Evolutionary conservation across 2,797 vertebrate species (phyloP).

Genomic region (Tamandua tetradactyla): DNA sequence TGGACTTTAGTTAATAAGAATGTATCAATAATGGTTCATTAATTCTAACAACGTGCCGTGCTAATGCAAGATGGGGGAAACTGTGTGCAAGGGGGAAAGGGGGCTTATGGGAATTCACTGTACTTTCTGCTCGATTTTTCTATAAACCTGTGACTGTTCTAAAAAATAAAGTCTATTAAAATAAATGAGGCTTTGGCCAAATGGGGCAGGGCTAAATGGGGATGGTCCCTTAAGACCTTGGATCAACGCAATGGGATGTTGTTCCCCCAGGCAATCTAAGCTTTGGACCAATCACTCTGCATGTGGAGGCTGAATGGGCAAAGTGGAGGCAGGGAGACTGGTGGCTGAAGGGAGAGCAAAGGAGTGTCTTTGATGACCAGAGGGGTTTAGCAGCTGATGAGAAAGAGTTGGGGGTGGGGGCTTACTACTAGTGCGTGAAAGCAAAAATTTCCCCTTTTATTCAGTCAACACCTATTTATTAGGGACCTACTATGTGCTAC

Average conservation of each 20-base stretch:
- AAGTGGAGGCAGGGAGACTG: background rate
- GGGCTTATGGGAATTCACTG: too few relatives aligned
- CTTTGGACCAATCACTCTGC: background rate
- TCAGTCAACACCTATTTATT: background rate
- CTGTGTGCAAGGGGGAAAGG: too few relatives aligned
- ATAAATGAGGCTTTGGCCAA: background rate
- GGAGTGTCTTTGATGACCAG: background rate
- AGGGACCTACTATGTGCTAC: background rate
- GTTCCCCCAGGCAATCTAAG: background rate
- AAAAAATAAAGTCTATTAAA: background rate
- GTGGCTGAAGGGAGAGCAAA: background rate
- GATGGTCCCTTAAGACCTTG: too few relatives aligned
- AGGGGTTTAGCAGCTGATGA: background rate
- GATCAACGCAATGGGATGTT: background rate
- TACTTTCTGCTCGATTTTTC: too few relatives aligned
- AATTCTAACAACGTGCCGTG: too few relatives aligned
- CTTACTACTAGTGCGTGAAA: background rate
- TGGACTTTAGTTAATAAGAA: too few relatives aligned
- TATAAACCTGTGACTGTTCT: too few relatives aligned
- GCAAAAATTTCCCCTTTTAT: background rate
- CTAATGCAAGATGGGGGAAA: too few relatives aligned
- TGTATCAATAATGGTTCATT: too few relatives aligned
- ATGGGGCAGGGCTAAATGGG: background rate
- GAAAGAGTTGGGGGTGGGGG: background rate
- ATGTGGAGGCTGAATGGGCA: background rate